A percentile compares a stretch with the other conserved stretches of the same genome.
Evolutionary conservation across 2,113 vertebrate species (phyloP).

Genomic region (Ptilorrhoa leucosticta): DNA sequence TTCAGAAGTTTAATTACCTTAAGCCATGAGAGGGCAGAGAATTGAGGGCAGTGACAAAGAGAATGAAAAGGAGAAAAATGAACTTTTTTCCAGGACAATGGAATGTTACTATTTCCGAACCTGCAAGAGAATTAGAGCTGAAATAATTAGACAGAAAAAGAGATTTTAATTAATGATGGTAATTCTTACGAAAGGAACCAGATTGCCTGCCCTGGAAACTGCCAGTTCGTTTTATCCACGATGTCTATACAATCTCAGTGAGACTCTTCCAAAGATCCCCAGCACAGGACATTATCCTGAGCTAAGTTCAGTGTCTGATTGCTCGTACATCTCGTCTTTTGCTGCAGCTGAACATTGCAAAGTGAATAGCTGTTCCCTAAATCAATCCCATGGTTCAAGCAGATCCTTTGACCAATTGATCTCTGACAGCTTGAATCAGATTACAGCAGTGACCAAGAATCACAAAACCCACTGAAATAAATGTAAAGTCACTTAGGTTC

Average conservation of each 20-base stretch:
- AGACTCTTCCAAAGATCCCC: not conserved
- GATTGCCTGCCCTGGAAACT: constrained; percentile 5
- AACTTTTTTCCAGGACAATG: not conserved
- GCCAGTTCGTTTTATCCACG: not conserved
- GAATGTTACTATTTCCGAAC: constrained; percentile 59
- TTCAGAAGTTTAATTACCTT: constrained; percentile 19
- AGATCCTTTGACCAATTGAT: not conserved
- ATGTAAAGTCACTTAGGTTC: not conserved
- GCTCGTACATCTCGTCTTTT: not conserved
- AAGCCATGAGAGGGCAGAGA: not conserved
- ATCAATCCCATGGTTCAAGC: not conserved
- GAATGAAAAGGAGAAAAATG: not conserved
- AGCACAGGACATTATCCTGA: not conserved
- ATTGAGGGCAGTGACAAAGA: not conserved
- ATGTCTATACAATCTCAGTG: not conserved
- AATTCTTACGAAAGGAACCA: constrained; percentile 29
- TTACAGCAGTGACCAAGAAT: not conserved
- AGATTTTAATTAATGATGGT: constrained; percentile 60
- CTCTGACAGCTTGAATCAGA: not conserved
- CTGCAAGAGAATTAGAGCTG: constrained; percentile 54
- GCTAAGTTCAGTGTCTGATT: not conserved
- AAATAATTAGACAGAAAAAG: constrained; percentile 51
- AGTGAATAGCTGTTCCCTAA: not conserved
- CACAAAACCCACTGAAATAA: not conserved
- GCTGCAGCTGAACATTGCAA: not conserved